A percentile compares a stretch with the other conserved stretches of the same genome.
Evolutionary conservation across 2,888 invertebrate genomes (phyloP).

Genomic region (Spodoptera picta): DNA sequence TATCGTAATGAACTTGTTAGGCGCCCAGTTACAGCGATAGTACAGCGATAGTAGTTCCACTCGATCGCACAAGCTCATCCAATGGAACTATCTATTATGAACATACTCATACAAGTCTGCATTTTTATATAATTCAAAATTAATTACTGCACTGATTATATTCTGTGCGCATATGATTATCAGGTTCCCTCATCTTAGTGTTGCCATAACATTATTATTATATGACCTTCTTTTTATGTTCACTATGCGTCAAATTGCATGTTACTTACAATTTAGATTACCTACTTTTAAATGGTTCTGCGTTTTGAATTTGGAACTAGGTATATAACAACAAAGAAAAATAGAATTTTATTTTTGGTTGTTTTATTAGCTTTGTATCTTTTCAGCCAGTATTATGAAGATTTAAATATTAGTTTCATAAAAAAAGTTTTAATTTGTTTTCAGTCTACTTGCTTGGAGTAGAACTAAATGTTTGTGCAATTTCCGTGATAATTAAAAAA

Average conservation of each 20-base stretch:
- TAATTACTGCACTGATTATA: conserved; percentile 59
- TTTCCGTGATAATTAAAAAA: too few relatives aligned
- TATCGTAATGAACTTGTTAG: conserved; percentile 16
- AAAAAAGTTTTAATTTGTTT: too few relatives aligned
- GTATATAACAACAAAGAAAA: too few relatives aligned
- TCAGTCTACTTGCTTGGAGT: too few relatives aligned
- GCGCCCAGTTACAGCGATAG: conserved; percentile 12
- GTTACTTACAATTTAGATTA: conserved; percentile 22
- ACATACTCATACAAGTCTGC: conserved; percentile 39
- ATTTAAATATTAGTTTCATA: too few relatives aligned
- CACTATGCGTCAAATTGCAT: conserved; percentile 31
- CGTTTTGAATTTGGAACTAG: not conserved
- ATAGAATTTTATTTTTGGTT: not conserved
- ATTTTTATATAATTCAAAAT: conserved; percentile 67
- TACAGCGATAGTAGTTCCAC: conserved; percentile 42
- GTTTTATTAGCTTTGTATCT: not conserved
- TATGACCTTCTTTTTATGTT: conserved; percentile 26
- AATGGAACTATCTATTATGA: conserved; percentile 57
- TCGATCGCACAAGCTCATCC: conserved; percentile 57
- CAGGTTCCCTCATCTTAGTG: conserved; percentile 41
- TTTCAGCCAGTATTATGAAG: too few relatives aligned
- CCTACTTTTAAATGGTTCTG: conserved; percentile 13
- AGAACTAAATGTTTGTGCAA: too few relatives aligned
- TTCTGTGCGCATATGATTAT: conserved; percentile 58
- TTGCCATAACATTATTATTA: conserved; percentile 15